Evolutionary conservation across 2,797 vertebrate species (phyloP).

Genomic region (Pyrocephalus nanus): DNA sequence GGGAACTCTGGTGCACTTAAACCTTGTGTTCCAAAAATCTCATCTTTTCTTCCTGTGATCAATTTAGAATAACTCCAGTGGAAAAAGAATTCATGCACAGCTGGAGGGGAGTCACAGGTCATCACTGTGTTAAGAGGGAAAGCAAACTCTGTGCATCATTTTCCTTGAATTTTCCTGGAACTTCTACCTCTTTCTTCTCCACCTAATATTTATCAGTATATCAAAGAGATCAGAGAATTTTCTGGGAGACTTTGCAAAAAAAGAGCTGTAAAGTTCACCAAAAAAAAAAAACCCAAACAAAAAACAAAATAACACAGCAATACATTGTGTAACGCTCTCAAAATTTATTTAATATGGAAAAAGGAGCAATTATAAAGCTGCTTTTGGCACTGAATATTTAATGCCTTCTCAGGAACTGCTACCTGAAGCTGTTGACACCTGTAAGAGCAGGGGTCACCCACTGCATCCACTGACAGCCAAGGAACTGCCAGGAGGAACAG

Average conservation of each 20-base stretch:
- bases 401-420: not conserved
- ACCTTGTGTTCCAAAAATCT: not conserved
- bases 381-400: not conserved
- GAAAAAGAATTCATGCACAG: not conserved
- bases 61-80: slow-evolving; percentile 6
- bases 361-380: not conserved
- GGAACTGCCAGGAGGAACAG: not conserved
- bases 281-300: not conserved
- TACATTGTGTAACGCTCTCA: fast-evolving
- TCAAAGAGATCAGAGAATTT: not conserved
- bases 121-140: not conserved
- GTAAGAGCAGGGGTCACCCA: not conserved
- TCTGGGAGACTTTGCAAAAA: not conserved
- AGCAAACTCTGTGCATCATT: not conserved
- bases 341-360: not conserved
- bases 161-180: not conserved
- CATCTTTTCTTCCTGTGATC: not conserved
- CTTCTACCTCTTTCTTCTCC: not conserved
- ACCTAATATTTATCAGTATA: not conserved
- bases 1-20: not conserved
- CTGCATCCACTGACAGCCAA: not conserved
- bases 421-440: not conserved
- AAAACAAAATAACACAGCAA: not conserved
- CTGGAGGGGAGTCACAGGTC: not conserved
- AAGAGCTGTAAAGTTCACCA: not conserved